These are phyloP conservation scores for Salminus brasiliensis DNA, from an alignment of 2,113 vertebrate genomes.

Conservation along the genomic window DNA sequence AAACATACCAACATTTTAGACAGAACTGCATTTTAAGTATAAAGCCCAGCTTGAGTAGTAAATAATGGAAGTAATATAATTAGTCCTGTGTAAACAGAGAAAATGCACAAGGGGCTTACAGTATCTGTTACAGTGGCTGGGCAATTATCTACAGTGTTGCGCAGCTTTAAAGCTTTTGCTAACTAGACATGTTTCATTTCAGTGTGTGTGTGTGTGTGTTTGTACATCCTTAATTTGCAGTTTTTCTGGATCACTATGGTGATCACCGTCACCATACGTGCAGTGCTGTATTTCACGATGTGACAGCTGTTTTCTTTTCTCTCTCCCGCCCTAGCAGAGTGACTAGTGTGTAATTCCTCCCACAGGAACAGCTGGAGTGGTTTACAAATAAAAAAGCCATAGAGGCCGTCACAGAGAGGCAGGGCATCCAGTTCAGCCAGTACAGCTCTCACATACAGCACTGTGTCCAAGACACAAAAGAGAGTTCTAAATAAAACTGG, in stretches of 20 bases:
- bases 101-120: conserved; percentile 5
- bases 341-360: conserved; percentile 72
- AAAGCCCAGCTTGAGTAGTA: conserved; percentile 1
- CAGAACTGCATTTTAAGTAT: neutral
- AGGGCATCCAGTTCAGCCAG: neutral
- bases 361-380: conserved; percentile 70
- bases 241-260: conserved; percentile 55
- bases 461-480: neutral
- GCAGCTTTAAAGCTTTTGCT: neutral
- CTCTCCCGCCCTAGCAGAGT: conserved; percentile 60
- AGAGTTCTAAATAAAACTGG: too few relatives aligned
- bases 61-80: neutral
- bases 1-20: too few relatives aligned
- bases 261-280: conserved; percentile 59
- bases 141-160: conserved; percentile 4
- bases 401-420: neutral
- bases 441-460: neutral
- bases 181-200: neutral
- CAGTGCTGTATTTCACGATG: conserved; percentile 72
- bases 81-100: conserved; percentile 8
- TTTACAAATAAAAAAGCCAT: conserved; percentile 59
- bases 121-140: too few relatives aligned
- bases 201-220: neutral
- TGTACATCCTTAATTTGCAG: conserved; percentile 32
- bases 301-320: conserved; percentile 79